Base-by-base conservation (phyloP, 2,888 invertebrate genomes). In the Chalcis sispes region DNA sequence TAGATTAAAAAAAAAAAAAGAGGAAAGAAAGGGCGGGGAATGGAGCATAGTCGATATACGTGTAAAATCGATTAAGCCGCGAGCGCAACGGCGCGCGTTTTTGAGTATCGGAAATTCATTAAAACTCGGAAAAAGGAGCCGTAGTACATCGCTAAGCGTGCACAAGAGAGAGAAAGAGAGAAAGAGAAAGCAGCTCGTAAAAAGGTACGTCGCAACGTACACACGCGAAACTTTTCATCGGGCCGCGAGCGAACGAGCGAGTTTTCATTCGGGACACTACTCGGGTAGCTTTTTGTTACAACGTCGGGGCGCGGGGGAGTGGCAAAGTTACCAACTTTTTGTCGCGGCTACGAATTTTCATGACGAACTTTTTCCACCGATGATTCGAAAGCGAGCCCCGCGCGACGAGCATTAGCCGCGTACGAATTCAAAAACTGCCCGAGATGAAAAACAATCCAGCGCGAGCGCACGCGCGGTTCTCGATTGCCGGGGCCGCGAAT, bases 251-350 rank as follows among this genome's bases (percentile, higher is more conserved):
- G 25, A 7, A n/a, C 15, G 2, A 10, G 15, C 29, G 29, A 15
- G 56, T 56, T 56, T 29, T 56, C 32, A 56, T 29, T 56, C 15
- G 32, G 18, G 18, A 32, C 18, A 29, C 13, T n/a, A 10, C 15
- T 10, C 36, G 23, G 15, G 1, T 25, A 48, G 46, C 46, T 59
- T 59, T 36, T 59, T 59, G 18, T 46, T 5, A 25, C n/a, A n/a
- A 13, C 42, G 52, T 7, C 5, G 50, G 3, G 23, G 3, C 2
- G 25, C 1, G 25, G 52, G 2, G 10, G 52, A 7, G 4, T 32
- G 36, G 15, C 62, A 64, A 64, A 64, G 58, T 56, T 56, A 72
- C 66, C 66, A 48, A 66, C 65, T 58, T 48, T 58, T 69, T 48
- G 48, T 27, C 50, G 27, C 27, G 40, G 40, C 42, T 15, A 7